Evolutionary conservation across 2,888 invertebrate genomes (phyloP).

Genomic region (Gisinianus flammeolus): DNA sequence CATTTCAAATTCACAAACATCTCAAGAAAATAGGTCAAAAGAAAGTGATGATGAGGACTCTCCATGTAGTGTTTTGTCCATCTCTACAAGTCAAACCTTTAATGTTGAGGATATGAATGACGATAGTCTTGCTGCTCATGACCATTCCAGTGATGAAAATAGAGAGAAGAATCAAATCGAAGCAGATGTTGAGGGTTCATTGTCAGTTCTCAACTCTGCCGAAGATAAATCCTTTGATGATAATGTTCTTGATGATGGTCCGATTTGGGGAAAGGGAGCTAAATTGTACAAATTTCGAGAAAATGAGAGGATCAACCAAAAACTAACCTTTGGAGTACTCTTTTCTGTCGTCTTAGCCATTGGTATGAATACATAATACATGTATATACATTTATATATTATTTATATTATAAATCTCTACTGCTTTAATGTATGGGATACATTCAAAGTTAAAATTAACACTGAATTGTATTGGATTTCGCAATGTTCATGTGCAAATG

Average conservation of each 20-base stretch:
- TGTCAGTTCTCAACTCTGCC: neutral
- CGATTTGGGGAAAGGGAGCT: conserved; percentile 58
- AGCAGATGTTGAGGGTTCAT: conserved; percentile 25
- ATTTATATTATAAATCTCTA: too few species aligned
- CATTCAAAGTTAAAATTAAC: too few species aligned
- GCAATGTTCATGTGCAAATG: too few species aligned
- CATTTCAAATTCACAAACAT: neutral
- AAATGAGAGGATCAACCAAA: conserved; percentile 56
- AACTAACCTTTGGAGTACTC: conserved; percentile 56
- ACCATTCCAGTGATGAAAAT: neutral
- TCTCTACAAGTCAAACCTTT: neutral
- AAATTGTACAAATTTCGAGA: conserved; percentile 56
- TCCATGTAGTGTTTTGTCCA: conserved; percentile 6
- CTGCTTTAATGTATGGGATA: too few species aligned
- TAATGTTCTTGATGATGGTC: conserved; percentile 58
- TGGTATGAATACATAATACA: too few species aligned
- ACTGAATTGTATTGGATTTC: too few species aligned
- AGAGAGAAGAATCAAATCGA: neutral
- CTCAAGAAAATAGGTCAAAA: neutral
- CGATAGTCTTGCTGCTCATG: neutral
- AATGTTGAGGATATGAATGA: neutral
- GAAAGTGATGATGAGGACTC: conserved; percentile 23
- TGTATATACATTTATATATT: too few species aligned
- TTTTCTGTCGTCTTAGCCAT: conserved; percentile 56
- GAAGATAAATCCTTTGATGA: conserved; percentile 54